Evolutionary conservation across 2,888 invertebrate species (phyloP).

Genomic region (Macrosoma leucophasiata): DNA sequence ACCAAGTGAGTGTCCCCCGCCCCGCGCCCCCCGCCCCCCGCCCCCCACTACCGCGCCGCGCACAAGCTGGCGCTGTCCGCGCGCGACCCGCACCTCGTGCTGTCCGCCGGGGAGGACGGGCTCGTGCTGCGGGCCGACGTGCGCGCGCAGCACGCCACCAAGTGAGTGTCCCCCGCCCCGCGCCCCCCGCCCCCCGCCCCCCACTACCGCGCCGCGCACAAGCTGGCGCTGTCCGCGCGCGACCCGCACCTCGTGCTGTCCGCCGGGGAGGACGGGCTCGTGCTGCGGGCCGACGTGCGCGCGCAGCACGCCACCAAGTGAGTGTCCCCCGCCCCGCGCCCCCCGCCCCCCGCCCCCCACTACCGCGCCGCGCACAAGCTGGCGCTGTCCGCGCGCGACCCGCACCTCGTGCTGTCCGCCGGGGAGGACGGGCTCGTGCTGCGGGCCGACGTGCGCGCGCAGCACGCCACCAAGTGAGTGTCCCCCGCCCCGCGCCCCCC

Average conservation of each 20-base stretch:
- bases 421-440: constrained; percentile 88
- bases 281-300: constrained; percentile 88
- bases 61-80: too few species aligned
- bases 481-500: too few species aligned
- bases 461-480: constrained; percentile 86
- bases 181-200: too few species aligned
- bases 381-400: too few species aligned
- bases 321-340: constrained; percentile 46
- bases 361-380: constrained; percentile 80
- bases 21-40: constrained; percentile 7
- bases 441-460: too few species aligned
- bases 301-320: constrained; percentile 76
- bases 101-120: constrained; percentile 91
- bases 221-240: constrained; percentile 84
- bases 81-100: too few species aligned
- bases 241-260: constrained; percentile 86
- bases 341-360: constrained; percentile 8
- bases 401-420: constrained; percentile 86
- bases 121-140: too few species aligned
- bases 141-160: constrained; percentile 87
- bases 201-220: constrained; percentile 87
- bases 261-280: constrained; percentile 91
- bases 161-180: too few species aligned
- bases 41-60: constrained; percentile 68
- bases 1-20: constrained; percentile 63